Percentiles rank a stretch among this genome's conserved stretches.
Conservation (phyloP, 1,140 invertebrate species). For the Sycobia sp. region DNA sequence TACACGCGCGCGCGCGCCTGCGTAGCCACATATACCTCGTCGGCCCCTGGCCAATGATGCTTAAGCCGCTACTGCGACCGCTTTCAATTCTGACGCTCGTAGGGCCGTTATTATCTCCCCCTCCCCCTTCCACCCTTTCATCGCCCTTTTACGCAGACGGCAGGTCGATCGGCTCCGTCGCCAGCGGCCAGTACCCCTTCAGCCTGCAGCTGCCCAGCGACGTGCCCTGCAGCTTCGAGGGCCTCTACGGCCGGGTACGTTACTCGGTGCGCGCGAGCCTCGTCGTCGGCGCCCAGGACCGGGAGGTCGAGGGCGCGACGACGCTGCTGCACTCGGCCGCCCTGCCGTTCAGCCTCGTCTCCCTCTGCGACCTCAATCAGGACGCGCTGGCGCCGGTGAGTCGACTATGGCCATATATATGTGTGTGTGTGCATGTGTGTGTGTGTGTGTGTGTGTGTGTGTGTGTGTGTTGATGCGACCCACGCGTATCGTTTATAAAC, state of each 20-base stretch:
- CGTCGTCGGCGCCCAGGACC: slow-evolving; percentile 9
- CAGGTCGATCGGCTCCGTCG: slow-evolving; percentile 31
- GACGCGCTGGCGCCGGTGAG: slow-evolving; percentile 46
- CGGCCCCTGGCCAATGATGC: no score
- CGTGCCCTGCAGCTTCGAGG: slow-evolving; percentile 49
- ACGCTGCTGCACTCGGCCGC: slow-evolving; percentile 40
- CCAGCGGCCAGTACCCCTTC: slow-evolving; percentile 43
- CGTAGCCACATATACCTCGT: no score
- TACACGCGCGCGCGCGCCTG: not conserved
- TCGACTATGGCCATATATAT: no score
- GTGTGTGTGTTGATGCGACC: no score
- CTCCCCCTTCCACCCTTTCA: not conserved
- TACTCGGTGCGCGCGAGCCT: slow-evolving; percentile 47
- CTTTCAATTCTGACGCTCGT: not conserved
- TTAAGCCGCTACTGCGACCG: no score
- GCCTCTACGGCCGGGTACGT: slow-evolving; percentile 48
- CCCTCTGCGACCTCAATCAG: slow-evolving; percentile 45
- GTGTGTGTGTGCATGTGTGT: no score
- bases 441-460: no score
- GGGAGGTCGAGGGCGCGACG: no score
- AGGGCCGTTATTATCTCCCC: no score
- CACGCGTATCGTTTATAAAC: no score
- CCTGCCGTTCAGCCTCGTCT: slow-evolving; percentile 46
- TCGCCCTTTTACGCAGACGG: slow-evolving; percentile 33
- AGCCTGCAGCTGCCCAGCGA: slow-evolving; percentile 44